A percentile compares a stretch with the other conserved stretches of the same genome.
Conservation (phyloP, 1,140 invertebrate genomes). For the Brachionus plicatilis region DNA sequence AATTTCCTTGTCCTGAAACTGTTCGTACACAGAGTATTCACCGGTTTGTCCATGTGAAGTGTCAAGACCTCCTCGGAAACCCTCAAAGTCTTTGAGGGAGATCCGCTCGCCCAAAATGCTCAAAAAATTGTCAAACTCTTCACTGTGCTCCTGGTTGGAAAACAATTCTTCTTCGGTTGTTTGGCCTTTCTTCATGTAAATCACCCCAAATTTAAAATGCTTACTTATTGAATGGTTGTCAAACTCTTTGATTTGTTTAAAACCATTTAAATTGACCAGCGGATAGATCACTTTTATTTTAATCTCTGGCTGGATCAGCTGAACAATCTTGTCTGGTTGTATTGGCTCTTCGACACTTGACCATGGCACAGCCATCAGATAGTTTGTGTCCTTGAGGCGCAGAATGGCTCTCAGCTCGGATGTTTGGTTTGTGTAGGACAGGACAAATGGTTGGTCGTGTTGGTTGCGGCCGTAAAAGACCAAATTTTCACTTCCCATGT, state of each 20-base stretch:
- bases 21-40: conserved; percentile 53
- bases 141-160: conserved; percentile 74
- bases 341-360: neutral
- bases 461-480: neutral
- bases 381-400: neutral
- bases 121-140: conserved; percentile 85
- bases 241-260: conserved; percentile 58
- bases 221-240: conserved; percentile 92
- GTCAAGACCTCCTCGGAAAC: conserved; percentile 85
- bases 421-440: neutral
- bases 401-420: neutral
- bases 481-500: neutral
- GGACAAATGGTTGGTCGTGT: neutral
- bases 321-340: neutral
- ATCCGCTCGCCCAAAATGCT: conserved; percentile 78
- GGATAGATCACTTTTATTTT: conserved; percentile 8
- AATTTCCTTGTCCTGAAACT: conserved; percentile 64
- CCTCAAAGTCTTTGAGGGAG: conserved; percentile 84
- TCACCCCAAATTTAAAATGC: conserved; percentile 92
- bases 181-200: conserved; percentile 90
- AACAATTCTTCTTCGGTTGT: conserved; percentile 92
- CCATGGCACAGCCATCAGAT: neutral
- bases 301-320: neutral
- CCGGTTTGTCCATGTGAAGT: conserved; percentile 88
- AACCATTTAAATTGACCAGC: conserved; percentile 28